Evolutionary conservation across 1,140 invertebrate genomes (phyloP), one percentile per base, ranked within the genome.

Genomic region (Drosophila prosaltans): DNA sequence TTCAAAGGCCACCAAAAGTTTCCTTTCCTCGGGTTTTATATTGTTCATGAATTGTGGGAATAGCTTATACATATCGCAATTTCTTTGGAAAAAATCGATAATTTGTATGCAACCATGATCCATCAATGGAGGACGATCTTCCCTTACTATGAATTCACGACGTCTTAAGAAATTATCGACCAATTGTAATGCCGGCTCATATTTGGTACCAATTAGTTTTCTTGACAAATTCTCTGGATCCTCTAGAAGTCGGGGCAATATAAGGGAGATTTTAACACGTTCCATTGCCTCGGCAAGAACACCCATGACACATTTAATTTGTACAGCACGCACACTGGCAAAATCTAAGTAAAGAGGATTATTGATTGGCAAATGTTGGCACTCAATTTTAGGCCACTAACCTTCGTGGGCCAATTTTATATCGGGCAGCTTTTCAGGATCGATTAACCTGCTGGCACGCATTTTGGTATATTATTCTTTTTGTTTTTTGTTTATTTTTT

Each of bases 41-140:
- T 51, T 28, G 7, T 74, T 58, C 7, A 57, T 45, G n/a, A 61
- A 60, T 9, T 10, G 8, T 6, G 74, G 66, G 0, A 78, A 81
- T 0, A 81, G 21, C 0, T 39, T 8, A 24, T 62, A 57, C 40
- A 89, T 80, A 2, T 61, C 8, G 2, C n/a, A 1, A 58, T 89
- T 54, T 0, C 24, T 40, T 48, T 84, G 84, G 21, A 89, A 89
- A 45, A 64, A 89, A 28, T 89, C 84, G n/a, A 89, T 84, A 24
- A 89, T 89, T 9, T 60, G 36, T 8, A 88, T 74, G 32, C 82
- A 77, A 2, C 83, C 76, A 16, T 78, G 80, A 40, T 88, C 83
- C 41, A 67, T 60, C 4, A 88, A 51, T 0, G 83, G 83, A 2
- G 64, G 57, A 8, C 83, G 65, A 3, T 62, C 30, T 3, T 80